Percentiles rank a stretch among this genome's conserved stretches.
phyloP scores from a whole-genome alignment of 2,888 invertebrate genomes.

The Thecophora atra region DNA sequence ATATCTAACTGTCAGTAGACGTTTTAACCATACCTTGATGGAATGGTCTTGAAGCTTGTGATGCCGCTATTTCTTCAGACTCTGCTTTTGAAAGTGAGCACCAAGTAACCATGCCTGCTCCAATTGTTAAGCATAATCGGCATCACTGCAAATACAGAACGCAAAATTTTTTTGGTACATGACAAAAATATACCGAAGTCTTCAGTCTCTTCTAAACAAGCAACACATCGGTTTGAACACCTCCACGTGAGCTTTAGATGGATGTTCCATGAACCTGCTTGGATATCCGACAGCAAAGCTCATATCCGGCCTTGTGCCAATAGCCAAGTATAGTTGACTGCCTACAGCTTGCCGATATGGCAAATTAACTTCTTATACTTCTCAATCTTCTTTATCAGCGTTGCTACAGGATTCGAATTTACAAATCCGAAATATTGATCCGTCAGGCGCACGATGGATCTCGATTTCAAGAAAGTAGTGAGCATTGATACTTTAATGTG shows the following conservation, averaged over 20 bases:
- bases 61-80: background rate
- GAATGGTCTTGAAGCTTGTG: background rate
- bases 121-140: constrained; percentile 17
- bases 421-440: constrained; percentile 25
- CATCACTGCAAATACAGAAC: background rate
- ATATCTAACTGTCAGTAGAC: background rate
- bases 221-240: background rate
- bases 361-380: constrained; percentile 10
- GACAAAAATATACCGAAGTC: constrained; percentile 11
- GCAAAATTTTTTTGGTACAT: background rate
- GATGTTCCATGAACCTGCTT: background rate
- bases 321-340: constrained; percentile 30
- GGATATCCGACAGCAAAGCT: constrained; percentile 7
- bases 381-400: background rate
- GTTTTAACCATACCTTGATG: too few species aligned
- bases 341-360: constrained; percentile 29
- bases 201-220: background rate
- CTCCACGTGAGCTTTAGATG: background rate
- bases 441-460: too few species aligned
- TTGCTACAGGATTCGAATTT: constrained; percentile 27
- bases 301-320: constrained; percentile 7
- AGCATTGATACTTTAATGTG: too few species aligned
- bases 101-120: constrained; percentile 10
- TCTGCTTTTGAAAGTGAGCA: background rate
- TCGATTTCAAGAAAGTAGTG: too few species aligned